Percentiles rank a stretch among this genome's conserved stretches.
phyloP scores from a whole-genome alignment of 2,113 vertebrate genomes.

The Chloroceryle aenea region DNA sequence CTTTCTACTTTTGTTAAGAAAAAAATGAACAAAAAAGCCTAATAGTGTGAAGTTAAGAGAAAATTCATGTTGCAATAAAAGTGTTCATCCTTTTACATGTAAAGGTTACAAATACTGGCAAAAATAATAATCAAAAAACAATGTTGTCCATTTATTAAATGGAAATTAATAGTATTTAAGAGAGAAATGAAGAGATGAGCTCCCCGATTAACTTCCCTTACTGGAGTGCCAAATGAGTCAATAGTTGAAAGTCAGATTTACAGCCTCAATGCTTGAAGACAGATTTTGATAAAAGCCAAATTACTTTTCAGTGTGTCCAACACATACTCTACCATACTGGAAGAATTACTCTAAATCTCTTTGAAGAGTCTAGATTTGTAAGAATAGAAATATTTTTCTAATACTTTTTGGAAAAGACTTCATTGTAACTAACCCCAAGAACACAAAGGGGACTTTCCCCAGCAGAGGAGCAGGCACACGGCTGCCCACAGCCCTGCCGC shows the following conservation, averaged over 20 bases:
- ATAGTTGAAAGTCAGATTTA: background rate
- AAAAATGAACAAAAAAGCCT: background rate
- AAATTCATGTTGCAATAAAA: fast-evolving
- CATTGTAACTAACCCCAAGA: background rate
- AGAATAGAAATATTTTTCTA: fast-evolving
- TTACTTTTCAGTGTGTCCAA: background rate
- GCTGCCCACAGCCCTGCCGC: background rate
- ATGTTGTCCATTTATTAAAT: too few relatives aligned
- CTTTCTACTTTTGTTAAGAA: background rate
- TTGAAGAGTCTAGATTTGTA: background rate
- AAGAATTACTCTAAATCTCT: background rate
- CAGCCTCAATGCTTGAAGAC: background rate
- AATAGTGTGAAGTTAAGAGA: background rate
- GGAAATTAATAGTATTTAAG: too few relatives aligned
- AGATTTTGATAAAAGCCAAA: background rate
- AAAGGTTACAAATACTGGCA: background rate
- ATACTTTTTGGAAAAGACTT: background rate
- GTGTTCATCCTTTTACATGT: background rate
- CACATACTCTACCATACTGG: too few relatives aligned
- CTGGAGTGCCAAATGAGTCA: background rate
- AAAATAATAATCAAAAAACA: background rate
- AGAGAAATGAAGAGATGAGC: background rate
- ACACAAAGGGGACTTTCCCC: background rate
- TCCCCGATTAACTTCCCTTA: background rate
- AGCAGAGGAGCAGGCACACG: background rate